phyloP scores from a whole-genome alignment of 2,888 invertebrate species.

The Eupithecia exiguata region DNA sequence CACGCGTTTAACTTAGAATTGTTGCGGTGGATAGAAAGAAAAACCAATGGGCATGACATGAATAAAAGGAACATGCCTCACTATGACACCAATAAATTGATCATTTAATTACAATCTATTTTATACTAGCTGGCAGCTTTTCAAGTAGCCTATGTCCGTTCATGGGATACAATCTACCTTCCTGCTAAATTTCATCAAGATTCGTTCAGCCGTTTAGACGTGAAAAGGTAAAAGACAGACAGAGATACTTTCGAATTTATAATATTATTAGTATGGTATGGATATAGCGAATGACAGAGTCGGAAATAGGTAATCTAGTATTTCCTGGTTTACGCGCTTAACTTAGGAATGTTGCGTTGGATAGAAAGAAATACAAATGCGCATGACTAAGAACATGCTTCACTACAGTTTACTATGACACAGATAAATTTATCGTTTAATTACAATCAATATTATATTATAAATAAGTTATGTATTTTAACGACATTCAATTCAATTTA shows the following conservation, averaged over 20 bases:
- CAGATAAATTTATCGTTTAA: too few relatives aligned
- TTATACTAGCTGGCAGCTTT: too few relatives aligned
- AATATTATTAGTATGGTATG: too few relatives aligned
- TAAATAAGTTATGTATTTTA: background rate
- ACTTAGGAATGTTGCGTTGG: conserved; percentile 19
- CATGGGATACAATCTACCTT: too few relatives aligned
- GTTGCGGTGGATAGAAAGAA: conserved; percentile 2
- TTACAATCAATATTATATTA: background rate
- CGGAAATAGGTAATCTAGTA: conserved; percentile 30
- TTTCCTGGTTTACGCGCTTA: conserved; percentile 22
- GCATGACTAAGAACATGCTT: conserved; percentile 4
- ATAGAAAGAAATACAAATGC: conserved; percentile 10
- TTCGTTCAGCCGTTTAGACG: too few relatives aligned
- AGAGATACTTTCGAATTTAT: too few relatives aligned
- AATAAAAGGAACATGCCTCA: background rate
- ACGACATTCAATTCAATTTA: too few relatives aligned
- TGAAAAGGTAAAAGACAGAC: too few relatives aligned
- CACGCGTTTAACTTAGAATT: conserved; percentile 17
- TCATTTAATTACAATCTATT: too few relatives aligned
- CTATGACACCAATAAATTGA: background rate
- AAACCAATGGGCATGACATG: conserved; percentile 11
- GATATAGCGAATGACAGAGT: conserved; percentile 15
- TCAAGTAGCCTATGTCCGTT: too few relatives aligned
- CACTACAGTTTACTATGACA: too few relatives aligned
- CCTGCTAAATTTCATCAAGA: too few relatives aligned